A percentile compares a stretch with the other conserved stretches of the same genome.
Conservation (phyloP, 1,140 invertebrate genomes). For the Drosophila subobscura region DNA sequence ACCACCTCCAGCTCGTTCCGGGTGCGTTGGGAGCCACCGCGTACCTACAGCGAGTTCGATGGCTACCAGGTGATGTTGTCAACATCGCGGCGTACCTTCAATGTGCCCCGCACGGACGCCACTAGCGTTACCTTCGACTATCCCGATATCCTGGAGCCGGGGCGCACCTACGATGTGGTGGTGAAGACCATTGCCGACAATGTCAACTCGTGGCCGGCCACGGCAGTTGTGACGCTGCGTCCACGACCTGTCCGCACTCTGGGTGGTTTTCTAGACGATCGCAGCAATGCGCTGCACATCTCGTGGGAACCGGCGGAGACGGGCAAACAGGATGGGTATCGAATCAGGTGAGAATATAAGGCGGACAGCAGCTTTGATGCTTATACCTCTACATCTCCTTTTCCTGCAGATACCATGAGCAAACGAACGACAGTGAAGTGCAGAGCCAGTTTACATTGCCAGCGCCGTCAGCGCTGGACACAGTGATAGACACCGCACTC, state of each 20-base stretch:
- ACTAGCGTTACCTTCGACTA: slow-evolving; percentile 88
- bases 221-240: slow-evolving; percentile 92
- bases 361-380: neutral
- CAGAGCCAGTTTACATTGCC: slow-evolving; percentile 52
- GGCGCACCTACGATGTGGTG: slow-evolving; percentile 93
- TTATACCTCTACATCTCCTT: neutral
- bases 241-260: slow-evolving; percentile 89
- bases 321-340: slow-evolving; percentile 93
- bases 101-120: slow-evolving; percentile 87
- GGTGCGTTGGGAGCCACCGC: slow-evolving; percentile 93
- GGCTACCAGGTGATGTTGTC: slow-evolving; percentile 93
- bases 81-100: slow-evolving; percentile 86
- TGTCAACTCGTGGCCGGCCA: slow-evolving; percentile 95
- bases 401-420: slow-evolving; percentile 89
- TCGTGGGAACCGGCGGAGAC: slow-evolving; percentile 90
- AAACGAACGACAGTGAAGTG: slow-evolving; percentile 87
- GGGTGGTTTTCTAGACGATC: slow-evolving; percentile 85
- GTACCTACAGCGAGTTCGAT: slow-evolving; percentile 92
- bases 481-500: slow-evolving; percentile 86
- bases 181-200: slow-evolving; percentile 97
- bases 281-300: slow-evolving; percentile 88
- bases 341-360: slow-evolving; percentile 84
- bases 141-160: slow-evolving; percentile 92
- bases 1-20: slow-evolving; percentile 91
- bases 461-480: slow-evolving; percentile 87